A percentile compares a stretch with the other conserved stretches of the same genome.
These are phyloP conservation scores for Saiga tatarica DNA, from an alignment of 2,113 vertebrate genomes.

Conservation along the genomic window DNA sequence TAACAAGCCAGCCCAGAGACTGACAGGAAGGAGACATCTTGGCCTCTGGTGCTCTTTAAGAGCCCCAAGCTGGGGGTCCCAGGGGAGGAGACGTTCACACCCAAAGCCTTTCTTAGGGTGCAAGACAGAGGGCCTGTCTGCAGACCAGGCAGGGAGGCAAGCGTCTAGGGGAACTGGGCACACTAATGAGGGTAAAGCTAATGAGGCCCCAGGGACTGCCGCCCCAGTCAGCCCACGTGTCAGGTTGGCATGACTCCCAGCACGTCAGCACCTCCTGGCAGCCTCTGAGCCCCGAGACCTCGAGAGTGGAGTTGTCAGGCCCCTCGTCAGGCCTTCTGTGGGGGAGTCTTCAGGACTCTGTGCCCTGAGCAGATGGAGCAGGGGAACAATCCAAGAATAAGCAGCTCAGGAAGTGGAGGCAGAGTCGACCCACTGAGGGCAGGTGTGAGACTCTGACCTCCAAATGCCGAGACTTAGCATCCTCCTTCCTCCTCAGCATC, in stretches of 20 bases:
- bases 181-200: neutral
- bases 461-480: neutral
- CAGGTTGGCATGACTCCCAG: conserved; percentile 60
- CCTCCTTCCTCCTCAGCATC: neutral
- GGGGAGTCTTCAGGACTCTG: neutral
- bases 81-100: neutral
- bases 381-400: neutral
- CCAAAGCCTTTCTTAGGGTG: neutral
- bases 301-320: neutral
- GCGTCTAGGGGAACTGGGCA: neutral
- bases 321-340: neutral
- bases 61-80: neutral
- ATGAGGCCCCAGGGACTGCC: conserved; percentile 53
- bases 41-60: neutral
- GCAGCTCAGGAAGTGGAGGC: neutral
- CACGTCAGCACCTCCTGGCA: conserved; percentile 42
- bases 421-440: neutral
- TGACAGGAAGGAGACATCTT: neutral
- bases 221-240: neutral
- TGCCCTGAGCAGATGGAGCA: neutral
- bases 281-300: neutral
- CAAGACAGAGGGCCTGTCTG: neutral
- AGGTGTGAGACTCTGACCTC: neutral
- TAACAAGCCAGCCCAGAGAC: neutral
- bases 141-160: neutral